Conservation (phyloP, 92 coral and sea anemone genomes). For the Umimayanthus kanabou region DNA sequence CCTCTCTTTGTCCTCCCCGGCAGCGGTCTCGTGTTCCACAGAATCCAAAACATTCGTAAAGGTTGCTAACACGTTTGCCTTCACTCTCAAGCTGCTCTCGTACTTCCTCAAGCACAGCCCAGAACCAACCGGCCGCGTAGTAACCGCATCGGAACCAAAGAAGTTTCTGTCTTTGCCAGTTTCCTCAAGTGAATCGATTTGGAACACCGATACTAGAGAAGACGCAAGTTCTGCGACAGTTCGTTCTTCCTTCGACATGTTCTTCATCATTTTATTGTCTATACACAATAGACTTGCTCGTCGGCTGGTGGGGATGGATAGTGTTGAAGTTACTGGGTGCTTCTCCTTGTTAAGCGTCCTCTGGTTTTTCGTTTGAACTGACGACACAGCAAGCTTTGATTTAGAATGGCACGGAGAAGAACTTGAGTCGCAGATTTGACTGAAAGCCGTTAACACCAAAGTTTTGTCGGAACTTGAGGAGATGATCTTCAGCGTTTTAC, state of each 20-base stretch:
- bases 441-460: conserved; percentile 55
- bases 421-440: conserved; percentile 41
- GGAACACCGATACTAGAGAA: conserved; percentile 46
- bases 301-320: background rate
- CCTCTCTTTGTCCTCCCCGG: conserved; percentile 9
- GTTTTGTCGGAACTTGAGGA: conserved; percentile 59
- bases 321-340: background rate
- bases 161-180: conserved; percentile 64
- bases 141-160: background rate
- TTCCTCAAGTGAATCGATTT: conserved; percentile 59
- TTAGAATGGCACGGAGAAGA: background rate
- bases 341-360: background rate
- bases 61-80: conserved; percentile 60
- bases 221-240: conserved; percentile 61
- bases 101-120: conserved; percentile 14
- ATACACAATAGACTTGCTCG: background rate
- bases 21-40: background rate
- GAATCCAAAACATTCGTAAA: conserved; percentile 54
- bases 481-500: conserved; percentile 66
- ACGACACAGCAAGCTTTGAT: background rate
- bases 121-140: background rate
- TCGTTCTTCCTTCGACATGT: conserved; percentile 46
- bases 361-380: background rate
- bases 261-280: background rate
- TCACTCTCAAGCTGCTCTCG: conserved; percentile 65